Conservation (phyloP, 2,113 vertebrate species). For the Rhynchomys soricoides region DNA sequence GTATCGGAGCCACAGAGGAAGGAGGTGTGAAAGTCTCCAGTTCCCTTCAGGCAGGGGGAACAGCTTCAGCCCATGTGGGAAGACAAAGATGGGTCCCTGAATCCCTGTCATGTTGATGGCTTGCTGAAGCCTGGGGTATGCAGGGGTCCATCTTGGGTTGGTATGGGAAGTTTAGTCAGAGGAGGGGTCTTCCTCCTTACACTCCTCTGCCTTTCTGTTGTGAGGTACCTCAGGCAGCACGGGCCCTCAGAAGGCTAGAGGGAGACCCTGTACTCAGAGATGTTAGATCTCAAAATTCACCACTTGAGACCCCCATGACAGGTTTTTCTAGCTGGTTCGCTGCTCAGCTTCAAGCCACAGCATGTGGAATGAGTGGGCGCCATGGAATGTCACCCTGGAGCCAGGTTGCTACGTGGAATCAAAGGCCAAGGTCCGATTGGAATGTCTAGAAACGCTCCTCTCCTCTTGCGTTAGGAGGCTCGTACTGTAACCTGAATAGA, state of each 20-base stretch:
- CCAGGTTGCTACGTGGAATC: neutral
- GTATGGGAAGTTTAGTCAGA: no score
- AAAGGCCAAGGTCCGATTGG: neutral
- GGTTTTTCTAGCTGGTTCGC: neutral
- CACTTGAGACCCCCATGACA: neutral
- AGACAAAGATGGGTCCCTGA: neutral
- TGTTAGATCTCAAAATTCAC: neutral
- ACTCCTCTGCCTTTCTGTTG: neutral
- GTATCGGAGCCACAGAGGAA: conserved; percentile 44
- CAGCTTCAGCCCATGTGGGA: conserved; percentile 41
- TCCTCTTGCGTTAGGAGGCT: no score
- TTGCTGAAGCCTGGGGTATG: fast-evolving
- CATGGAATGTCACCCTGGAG: neutral
- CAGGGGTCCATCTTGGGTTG: neutral
- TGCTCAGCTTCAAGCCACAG: neutral
- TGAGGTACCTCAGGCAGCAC: neutral
- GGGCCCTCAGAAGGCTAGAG: neutral
- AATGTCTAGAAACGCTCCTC: no score
- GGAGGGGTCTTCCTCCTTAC: fast-evolving
- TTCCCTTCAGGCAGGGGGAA: neutral
- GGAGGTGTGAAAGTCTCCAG: conserved; percentile 36
- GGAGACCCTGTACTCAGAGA: neutral
- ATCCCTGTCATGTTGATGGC: neutral
- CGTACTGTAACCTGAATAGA: neutral
- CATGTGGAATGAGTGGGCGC: fast-evolving